These are phyloP conservation scores for Oreotragus oreotragus DNA, from an alignment of 2,113 vertebrate genomes.

Conservation along the genomic window DNA sequence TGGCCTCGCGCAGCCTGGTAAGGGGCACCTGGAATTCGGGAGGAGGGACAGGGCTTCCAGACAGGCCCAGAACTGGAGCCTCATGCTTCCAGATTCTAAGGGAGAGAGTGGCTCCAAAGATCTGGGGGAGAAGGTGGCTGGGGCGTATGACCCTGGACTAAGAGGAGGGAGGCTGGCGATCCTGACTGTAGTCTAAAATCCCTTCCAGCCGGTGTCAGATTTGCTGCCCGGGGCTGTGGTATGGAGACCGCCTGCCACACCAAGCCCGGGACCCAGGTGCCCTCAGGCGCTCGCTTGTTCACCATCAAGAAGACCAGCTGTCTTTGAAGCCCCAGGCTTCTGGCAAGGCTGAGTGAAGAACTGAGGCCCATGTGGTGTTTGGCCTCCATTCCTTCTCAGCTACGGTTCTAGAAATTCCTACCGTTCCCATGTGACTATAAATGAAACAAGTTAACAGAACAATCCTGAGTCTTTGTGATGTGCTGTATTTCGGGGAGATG, in stretches of 20 bases:
- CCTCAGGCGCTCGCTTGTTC: conserved; percentile 51
- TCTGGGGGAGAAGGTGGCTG: background rate
- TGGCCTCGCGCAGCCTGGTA: conserved; percentile 61
- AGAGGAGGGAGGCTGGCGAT: background rate
- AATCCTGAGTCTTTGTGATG: no score
- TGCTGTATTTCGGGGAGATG: background rate
- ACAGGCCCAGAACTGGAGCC: background rate
- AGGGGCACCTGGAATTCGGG: background rate
- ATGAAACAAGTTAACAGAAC: no score
- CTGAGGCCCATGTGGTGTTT: no score
- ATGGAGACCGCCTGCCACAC: conserved; percentile 49
- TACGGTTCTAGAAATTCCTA: background rate
- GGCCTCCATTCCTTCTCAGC: background rate
- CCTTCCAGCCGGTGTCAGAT: conserved; percentile 32
- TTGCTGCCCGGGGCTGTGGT: conserved; percentile 65
- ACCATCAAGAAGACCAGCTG: conserved; percentile 53
- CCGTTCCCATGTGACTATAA: no score
- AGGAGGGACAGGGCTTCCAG: background rate
- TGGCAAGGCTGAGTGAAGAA: no score
- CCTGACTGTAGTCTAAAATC: background rate
- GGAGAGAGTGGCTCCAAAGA: background rate
- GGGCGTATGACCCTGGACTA: background rate
- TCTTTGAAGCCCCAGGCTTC: background rate
- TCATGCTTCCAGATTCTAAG: background rate
- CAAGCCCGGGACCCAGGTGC: conserved; percentile 24